Conservation (phyloP, 2,888 invertebrate genomes). For the Rapana venosa region DNA sequence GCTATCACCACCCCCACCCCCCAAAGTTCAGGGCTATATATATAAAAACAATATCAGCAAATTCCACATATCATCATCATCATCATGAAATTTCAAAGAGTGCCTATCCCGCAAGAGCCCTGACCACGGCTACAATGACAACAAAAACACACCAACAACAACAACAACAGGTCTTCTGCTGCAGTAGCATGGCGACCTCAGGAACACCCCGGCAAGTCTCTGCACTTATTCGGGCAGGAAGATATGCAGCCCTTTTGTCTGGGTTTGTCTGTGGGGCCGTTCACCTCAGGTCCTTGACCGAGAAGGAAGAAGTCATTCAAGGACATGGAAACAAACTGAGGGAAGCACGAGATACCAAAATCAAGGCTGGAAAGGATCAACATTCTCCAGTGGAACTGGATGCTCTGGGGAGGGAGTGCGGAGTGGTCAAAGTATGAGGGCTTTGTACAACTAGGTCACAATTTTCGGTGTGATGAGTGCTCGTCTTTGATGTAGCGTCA, state of each 20-base stretch:
- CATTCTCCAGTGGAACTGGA: conserved; percentile 51
- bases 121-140: too few species aligned
- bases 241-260: conserved; percentile 49
- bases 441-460: neutral
- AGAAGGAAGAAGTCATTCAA: conserved; percentile 50
- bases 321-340: conserved; percentile 51
- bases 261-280: conserved; percentile 47
- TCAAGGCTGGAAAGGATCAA: conserved; percentile 43
- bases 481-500: neutral
- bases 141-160: too few species aligned
- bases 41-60: too few species aligned
- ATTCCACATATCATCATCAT: too few species aligned
- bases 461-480: neutral
- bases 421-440: conserved; percentile 40
- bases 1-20: too few species aligned
- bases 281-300: conserved; percentile 36
- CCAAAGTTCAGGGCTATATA: too few species aligned
- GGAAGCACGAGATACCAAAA: conserved; percentile 42
- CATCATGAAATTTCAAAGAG: too few species aligned
- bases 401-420: conserved; percentile 52
- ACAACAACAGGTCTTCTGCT: too few species aligned
- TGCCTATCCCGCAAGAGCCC: too few species aligned
- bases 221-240: conserved; percentile 50
- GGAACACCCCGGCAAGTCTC: too few species aligned
- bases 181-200: too few species aligned